phyloP scores from a whole-genome alignment of 2,113 vertebrate species.

The Murina feae region DNA sequence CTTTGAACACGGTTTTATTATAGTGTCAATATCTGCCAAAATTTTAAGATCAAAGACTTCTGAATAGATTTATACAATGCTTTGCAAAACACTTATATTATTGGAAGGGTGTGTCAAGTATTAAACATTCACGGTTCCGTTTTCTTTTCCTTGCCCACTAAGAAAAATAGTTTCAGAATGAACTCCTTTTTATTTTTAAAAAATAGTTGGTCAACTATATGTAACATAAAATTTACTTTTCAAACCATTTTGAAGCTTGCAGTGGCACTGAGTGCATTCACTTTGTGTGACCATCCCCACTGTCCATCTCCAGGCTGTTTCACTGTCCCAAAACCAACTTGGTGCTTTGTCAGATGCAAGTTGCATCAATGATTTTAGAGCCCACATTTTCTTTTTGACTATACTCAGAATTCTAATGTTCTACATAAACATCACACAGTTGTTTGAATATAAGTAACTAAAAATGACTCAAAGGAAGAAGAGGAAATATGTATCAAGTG shows the following conservation, averaged over 20 bases:
- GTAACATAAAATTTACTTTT: background rate
- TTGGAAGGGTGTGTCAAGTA: background rate
- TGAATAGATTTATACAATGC: background rate
- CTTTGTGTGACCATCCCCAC: background rate
- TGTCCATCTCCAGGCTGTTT: background rate
- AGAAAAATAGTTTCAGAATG: background rate
- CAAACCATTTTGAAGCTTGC: background rate
- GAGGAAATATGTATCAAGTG: background rate
- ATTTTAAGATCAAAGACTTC: constrained; percentile 38
- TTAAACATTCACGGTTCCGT: background rate
- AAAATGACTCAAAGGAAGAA: background rate
- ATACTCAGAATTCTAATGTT: background rate
- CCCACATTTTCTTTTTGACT: background rate
- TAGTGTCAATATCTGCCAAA: background rate
- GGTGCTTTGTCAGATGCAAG: background rate
- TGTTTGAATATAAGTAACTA: background rate
- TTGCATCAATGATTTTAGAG: background rate
- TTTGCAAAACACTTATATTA: background rate
- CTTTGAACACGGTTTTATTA: constrained; percentile 3
- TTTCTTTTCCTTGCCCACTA: background rate
- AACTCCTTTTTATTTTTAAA: background rate
- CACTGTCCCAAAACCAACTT: background rate
- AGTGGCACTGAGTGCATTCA: background rate
- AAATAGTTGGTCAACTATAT: background rate
- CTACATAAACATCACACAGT: background rate